These are phyloP conservation scores for Pseudocheirus occidentalis DNA, from an alignment of 2,797 vertebrate species.

Conservation along the genomic window DNA sequence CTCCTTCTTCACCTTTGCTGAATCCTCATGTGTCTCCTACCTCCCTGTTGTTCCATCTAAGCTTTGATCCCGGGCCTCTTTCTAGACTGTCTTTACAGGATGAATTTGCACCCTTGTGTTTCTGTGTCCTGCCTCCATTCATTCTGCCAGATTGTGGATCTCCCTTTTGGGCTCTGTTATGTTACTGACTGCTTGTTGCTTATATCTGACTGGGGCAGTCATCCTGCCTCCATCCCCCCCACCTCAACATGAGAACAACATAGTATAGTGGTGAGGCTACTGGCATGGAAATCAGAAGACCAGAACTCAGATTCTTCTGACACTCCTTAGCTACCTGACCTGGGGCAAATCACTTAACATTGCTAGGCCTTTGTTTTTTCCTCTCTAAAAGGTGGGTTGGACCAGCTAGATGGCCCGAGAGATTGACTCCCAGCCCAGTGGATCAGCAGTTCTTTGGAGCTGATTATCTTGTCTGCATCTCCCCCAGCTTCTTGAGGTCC, in stretches of 20 bases:
- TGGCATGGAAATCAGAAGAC: neutral
- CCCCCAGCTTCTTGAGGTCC: neutral
- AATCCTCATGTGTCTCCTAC: neutral
- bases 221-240: fast-evolving
- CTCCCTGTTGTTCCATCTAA: neutral
- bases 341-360: neutral
- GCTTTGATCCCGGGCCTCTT: neutral
- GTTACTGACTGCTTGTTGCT: neutral
- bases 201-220: neutral
- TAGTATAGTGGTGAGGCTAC: neutral
- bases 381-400: neutral
- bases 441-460: neutral
- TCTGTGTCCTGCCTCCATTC: neutral
- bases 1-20: neutral
- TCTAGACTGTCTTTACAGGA: neutral
- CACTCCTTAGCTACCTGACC: neutral
- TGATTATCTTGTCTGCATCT: neutral
- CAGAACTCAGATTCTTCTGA: neutral
- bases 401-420: neutral
- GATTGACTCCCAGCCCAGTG: neutral
- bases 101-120: neutral
- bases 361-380: neutral
- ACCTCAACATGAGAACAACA: neutral
- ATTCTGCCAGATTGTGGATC: neutral
- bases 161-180: neutral